A percentile compares a stretch with the other conserved stretches of the same genome.
Conservation (phyloP, 2,113 vertebrate species). For the Brachypteracias leptosomus region DNA sequence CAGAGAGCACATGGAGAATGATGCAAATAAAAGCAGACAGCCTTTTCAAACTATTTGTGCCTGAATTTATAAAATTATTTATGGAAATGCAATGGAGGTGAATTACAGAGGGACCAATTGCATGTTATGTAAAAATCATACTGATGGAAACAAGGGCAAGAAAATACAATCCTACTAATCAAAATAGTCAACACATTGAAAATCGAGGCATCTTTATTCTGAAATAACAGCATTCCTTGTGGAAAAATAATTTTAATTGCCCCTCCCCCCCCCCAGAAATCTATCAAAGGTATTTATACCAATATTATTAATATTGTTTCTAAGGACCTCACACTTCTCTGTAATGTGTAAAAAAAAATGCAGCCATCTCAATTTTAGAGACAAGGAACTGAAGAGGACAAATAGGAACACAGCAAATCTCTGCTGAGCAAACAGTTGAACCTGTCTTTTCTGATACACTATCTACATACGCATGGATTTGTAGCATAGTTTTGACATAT, state of each 20-base stretch:
- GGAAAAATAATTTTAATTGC: neutral
- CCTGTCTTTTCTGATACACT: neutral
- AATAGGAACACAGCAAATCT: neutral
- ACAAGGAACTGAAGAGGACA: neutral
- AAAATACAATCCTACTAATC: neutral
- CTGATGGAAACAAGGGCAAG: neutral
- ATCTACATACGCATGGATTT: neutral
- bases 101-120: neutral
- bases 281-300: neutral
- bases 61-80: neutral
- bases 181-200: neutral
- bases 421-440: neutral
- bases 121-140: neutral
- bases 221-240: neutral
- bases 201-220: neutral
- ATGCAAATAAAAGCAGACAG: conserved; percentile 2
- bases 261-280: rapidly evolving
- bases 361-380: neutral
- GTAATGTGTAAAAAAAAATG: neutral
- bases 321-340: neutral
- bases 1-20: neutral
- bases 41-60: conserved; percentile 6
- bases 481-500: neutral
- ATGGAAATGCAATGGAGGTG: neutral
- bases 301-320: neutral